These are phyloP conservation scores for Phyllotreta striolata DNA, from an alignment of 2,888 invertebrate species.

Conservation along the genomic window DNA sequence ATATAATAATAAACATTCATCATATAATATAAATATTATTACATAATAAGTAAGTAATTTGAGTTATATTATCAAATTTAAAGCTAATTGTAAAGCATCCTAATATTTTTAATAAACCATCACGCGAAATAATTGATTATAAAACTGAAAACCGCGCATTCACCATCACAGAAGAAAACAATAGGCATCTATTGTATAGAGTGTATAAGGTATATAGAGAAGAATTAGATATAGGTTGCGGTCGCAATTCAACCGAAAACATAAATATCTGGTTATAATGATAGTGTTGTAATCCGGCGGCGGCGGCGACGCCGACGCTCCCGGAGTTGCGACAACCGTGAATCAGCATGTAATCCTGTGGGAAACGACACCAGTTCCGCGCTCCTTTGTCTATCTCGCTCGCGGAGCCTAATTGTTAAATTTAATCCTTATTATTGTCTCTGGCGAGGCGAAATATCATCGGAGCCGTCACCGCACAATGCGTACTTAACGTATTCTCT, in stretches of 20 bases:
- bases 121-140: not conserved
- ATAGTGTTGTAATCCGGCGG: slow-evolving; percentile 47
- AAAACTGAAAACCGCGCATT: too few species aligned
- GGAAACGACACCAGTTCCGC: slow-evolving; percentile 57
- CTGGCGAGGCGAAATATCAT: slow-evolving; percentile 57
- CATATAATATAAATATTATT: too few species aligned
- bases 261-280: slow-evolving; percentile 45
- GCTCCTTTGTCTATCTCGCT: slow-evolving; percentile 52
- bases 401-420: slow-evolving; percentile 58
- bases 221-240: not conserved
- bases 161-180: too few species aligned
- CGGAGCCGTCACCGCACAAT: slow-evolving; percentile 58
- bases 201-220: not conserved
- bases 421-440: slow-evolving; percentile 62
- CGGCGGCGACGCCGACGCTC: slow-evolving; percentile 37
- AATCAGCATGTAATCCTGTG: slow-evolving; percentile 62
- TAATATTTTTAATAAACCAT: not conserved
- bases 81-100: too few species aligned
- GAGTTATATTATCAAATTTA: too few species aligned
- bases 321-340: slow-evolving; percentile 54
- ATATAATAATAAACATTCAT: too few species aligned
- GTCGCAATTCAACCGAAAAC: slow-evolving; percentile 29
- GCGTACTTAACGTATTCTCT: slow-evolving; percentile 50
- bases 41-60: too few species aligned
- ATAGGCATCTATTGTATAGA: too few species aligned